Evolutionary conservation across 2,888 invertebrate genomes (phyloP).

Genomic region (Dryococelus australis): DNA sequence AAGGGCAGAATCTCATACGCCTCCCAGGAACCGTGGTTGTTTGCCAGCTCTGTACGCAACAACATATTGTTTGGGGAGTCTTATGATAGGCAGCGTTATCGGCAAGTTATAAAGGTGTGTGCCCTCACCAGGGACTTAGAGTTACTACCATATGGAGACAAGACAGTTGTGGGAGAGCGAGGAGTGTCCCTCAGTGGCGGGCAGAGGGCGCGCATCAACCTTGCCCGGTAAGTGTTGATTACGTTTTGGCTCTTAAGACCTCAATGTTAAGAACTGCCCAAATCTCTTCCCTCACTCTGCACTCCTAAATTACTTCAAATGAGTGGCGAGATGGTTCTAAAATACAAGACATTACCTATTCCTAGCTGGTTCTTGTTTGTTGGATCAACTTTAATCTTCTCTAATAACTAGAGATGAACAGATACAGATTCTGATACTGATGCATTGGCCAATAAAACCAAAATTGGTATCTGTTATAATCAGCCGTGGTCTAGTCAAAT

Average conservation of each 20-base stretch:
- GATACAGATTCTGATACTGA: too few species aligned
- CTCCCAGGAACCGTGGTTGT: conserved; percentile 89
- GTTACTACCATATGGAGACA: conserved; percentile 81
- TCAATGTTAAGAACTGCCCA: too few species aligned
- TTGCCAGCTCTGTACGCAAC: conserved; percentile 84
- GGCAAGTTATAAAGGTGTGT: conserved; percentile 73
- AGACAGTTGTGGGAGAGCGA: conserved; percentile 87
- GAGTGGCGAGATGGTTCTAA: too few species aligned
- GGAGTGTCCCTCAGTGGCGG: conserved; percentile 88
- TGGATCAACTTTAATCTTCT: too few species aligned
- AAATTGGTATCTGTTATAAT: too few species aligned
- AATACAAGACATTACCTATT: too few species aligned
- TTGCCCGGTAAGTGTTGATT: conserved; percentile 56
- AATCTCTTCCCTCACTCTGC: too few species aligned
- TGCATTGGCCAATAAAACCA: too few species aligned
- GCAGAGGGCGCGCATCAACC: conserved; percentile 76
- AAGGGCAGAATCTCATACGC: conserved; percentile 80
- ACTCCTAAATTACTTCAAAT: too few species aligned
- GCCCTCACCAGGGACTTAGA: conserved; percentile 77
- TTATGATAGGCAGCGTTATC: conserved; percentile 73
- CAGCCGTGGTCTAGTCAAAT: too few species aligned
- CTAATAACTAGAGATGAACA: too few species aligned
- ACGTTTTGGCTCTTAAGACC: conserved; percentile 46
- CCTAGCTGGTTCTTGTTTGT: too few species aligned
- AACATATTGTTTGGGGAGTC: conserved; percentile 90